Evolutionary conservation across 2,113 vertebrate species (phyloP).

Genomic region (Actenoides lindsayi): DNA sequence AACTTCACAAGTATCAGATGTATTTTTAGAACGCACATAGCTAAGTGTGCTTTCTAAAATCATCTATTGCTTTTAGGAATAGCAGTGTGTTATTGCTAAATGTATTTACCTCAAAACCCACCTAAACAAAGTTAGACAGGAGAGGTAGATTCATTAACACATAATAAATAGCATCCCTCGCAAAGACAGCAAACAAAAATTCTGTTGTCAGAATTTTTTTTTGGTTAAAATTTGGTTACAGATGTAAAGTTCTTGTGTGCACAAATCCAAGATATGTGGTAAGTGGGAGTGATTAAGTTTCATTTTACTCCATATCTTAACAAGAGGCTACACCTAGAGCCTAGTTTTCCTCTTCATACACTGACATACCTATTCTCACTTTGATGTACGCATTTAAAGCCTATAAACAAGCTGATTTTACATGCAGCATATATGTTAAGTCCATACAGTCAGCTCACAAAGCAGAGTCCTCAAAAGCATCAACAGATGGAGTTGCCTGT

Average conservation of each 20-base stretch:
- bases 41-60: not conserved
- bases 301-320: not conserved
- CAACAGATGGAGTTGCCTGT: not conserved
- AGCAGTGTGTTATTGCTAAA: not conserved
- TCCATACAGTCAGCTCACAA: rapidly evolving
- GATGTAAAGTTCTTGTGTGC: not conserved
- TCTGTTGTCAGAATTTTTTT: not conserved
- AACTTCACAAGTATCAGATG: not conserved
- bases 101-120: not conserved
- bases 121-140: not conserved
- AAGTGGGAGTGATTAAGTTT: conserved; percentile 24
- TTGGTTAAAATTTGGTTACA: not conserved
- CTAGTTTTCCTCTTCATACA: not conserved
- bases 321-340: not conserved
- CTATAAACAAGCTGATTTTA: not conserved
- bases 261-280: not conserved
- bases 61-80: not conserved
- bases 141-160: not conserved
- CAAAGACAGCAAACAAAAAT: not conserved
- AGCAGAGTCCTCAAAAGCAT: not conserved
- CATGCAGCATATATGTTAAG: rapidly evolving
- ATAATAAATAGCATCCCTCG: not conserved
- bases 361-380: not conserved
- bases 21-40: not conserved
- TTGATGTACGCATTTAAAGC: not conserved